Evolutionary conservation across 2,113 vertebrate species (phyloP), one percentile per base, ranked within the genome.

Genomic region (Semicossyphus pulcher): DNA sequence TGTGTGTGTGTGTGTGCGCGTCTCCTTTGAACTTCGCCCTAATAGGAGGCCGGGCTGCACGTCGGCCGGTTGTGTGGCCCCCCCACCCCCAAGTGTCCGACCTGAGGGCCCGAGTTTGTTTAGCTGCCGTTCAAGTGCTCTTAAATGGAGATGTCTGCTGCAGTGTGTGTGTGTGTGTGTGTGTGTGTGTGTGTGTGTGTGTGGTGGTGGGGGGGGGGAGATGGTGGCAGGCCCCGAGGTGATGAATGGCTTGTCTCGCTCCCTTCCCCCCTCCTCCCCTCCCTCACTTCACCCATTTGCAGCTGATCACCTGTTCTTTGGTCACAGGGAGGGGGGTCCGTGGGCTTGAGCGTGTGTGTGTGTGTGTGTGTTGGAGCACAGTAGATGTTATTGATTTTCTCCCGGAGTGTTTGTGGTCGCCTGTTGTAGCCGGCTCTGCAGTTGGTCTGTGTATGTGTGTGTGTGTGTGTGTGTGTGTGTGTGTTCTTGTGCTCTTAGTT

Each of bases 301-400:
- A 84, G 79, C 78, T 78, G 81, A 85, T 90, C 86, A 90, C 88
- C 88, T 90, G 88, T 88, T 81, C 67, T 60, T 63, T 63, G 74
- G 81, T 86, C 86, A 70, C 85, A 81, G 85, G 83, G 88, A 80
- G 85, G 81, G 78, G 78, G 80, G 83, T 36, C 31, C 10, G 31
- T 15, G 57, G 29, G 67, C 37, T 6, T 3, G 42, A 58, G 52
- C 42, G 49, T 69, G 26, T 31, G 51, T 63, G 76, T 62, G 60
- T 72, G 67, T 73, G 63, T 73, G 72, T 63, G 68, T 68, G 36
- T 42, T 21, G 6, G 1, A 11, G 25, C 28, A 52, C 44, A 52
- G 62, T 66, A 63, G 36, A 72, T 81, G 67, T 85, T 84, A 77
- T 67, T 76, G 76, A 85, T 87, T 83, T 64, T 49, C 61, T 80